Evolutionary conservation across 2,888 invertebrate genomes (phyloP).

Genomic region (Hermodice carunculata): DNA sequence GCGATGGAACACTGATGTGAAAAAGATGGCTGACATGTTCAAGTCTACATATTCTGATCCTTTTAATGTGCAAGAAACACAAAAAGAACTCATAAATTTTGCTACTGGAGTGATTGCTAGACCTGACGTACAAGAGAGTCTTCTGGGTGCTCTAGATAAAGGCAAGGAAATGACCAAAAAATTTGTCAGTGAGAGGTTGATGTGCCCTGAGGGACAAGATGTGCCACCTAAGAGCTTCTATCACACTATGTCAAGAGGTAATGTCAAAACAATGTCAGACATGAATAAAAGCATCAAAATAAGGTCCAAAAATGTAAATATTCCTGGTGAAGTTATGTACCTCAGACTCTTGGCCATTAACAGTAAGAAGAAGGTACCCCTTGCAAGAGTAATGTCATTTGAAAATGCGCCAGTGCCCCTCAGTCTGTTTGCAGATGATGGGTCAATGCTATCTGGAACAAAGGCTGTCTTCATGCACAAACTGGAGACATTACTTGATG

Average conservation of each 20-base stretch:
- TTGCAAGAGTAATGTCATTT: background rate
- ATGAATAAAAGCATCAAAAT: background rate
- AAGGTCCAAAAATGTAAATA: background rate
- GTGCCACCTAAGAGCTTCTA: background rate
- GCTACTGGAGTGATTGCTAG: background rate
- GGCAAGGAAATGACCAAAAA: background rate
- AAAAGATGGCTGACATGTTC: background rate
- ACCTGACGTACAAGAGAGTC: background rate
- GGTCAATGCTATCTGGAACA: background rate
- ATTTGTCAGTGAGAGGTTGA: background rate
- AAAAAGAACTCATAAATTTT: background rate
- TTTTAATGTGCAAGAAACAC: background rate
- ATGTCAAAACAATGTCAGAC: background rate
- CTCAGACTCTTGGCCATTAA: background rate
- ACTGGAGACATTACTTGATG: background rate
- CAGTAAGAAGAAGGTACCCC: background rate
- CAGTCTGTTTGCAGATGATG: background rate
- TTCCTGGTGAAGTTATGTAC: background rate
- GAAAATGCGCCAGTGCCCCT: background rate
- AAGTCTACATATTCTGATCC: background rate
- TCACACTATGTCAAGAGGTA: background rate
- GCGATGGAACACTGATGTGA: conserved; percentile 37
- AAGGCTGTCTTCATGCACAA: background rate
- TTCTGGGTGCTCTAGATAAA: background rate
- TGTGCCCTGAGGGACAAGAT: background rate